Base-by-base conservation (phyloP, 1,140 invertebrate species). In the Leptinotarsa texana region DNA sequence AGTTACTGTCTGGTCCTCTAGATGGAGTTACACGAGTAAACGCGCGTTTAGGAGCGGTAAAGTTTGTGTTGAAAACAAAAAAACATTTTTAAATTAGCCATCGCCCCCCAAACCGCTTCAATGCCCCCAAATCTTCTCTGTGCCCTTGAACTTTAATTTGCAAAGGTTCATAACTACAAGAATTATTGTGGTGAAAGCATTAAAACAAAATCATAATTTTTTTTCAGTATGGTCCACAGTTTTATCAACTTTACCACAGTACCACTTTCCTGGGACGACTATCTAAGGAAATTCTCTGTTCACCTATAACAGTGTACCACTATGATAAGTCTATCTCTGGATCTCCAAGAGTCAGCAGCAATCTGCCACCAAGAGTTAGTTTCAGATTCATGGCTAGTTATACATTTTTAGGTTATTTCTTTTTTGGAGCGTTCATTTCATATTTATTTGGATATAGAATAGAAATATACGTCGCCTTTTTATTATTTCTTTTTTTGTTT, bases 331-430 rank as follows among this genome's bases (percentile, higher is more conserved):
- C 87, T 3, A 81, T 83, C 3, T 84, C 86, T 57, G 88, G 89
- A 66, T 88, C 89, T 42, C 86, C 85, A 42, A 83, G 89, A 13
- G 85, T 88, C 0, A 84, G 88, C 74, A 84, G 88, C 79, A 83
- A 89, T 8, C 81, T 93, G 15, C 92, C 91, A 2, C 90, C 94
- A 4, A 86, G 93, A 73, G 69, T 95, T 13, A 93, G 90, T 79
- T 84, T 96, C 15, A 87, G 94, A 61, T 84, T 87, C 65, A 84
- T 93, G 5, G 93, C 91, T 3, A 91, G 89, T 72, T 91, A 93
- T 75, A 86, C 88, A 51, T 89, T 90, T 24, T 81, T 93, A 17
- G 68, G 57, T n/a, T 84, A 83, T 78, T 69, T 83, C 4, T 69
- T 79, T 22, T 69, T 83, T 15, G 82, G 80, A 1, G 76, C 78